Evolutionary conservation across 2,113 vertebrate genomes (phyloP).

Genomic region (Tachuris rubrigastra): DNA sequence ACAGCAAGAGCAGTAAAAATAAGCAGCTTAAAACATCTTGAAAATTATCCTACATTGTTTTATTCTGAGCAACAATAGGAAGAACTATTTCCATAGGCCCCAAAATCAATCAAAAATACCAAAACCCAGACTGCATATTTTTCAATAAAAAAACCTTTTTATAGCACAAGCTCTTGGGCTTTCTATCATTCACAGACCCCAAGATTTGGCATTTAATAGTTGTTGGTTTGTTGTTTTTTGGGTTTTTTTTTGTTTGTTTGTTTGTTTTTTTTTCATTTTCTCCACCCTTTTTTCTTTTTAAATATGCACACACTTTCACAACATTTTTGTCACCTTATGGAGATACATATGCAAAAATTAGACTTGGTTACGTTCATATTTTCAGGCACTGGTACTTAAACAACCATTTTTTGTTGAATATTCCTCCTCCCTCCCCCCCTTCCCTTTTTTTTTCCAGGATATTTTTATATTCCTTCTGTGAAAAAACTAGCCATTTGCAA

Average conservation of each 20-base stretch:
- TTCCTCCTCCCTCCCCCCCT: not conserved
- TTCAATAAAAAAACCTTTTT: not conserved
- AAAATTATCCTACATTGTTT: constrained; percentile 2
- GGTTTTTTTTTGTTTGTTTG: too few species aligned
- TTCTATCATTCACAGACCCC: not conserved
- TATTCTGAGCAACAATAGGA: not conserved
- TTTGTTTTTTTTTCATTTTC: not conserved
- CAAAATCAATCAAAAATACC: not conserved
- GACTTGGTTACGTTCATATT: not conserved
- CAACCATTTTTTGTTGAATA: not conserved
- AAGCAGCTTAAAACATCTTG: not conserved
- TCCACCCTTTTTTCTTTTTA: not conserved
- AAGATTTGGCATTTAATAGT: not conserved
- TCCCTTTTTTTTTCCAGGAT: not conserved
- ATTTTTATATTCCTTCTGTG: not conserved
- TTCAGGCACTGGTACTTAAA: not conserved
- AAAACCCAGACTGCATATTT: not conserved
- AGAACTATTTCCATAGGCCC: not conserved
- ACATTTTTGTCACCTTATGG: not conserved
- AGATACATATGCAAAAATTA: not conserved
- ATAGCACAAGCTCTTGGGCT: not conserved
- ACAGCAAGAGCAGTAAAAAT: constrained; percentile 29
- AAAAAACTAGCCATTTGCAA: not conserved
- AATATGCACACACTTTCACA: not conserved
- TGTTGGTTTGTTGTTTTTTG: too few species aligned